Evolutionary conservation across 2,113 vertebrate species (phyloP), one percentile per base, ranked within the genome.

Genomic region (Microtus montanus): DNA sequence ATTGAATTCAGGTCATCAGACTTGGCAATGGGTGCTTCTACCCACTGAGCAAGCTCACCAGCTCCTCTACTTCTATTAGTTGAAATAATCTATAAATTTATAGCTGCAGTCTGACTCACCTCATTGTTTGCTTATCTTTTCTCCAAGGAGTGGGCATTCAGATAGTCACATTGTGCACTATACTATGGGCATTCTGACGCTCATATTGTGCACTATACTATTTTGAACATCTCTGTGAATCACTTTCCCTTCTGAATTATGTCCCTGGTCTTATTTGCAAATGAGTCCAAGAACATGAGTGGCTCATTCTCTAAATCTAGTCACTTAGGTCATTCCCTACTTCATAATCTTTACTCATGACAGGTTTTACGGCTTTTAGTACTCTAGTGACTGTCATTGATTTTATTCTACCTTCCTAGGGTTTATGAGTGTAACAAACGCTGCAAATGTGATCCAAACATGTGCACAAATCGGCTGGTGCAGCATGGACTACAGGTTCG

Each of bases 401-500:
- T 90, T 95, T 79, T 94, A 64, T 82, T 95, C 70, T 91, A 11
- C 49, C 52, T 41, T 87, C 35, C 0, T 96, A 99, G 99, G 10
- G 99, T 99, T 35, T 99, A 99, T 0, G 99, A 99, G 96, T 99
- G 99, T 93, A 99, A 99, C 98, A 99, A 99, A 96, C 98, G 98
- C 89, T 99, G 99, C 96, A 98, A 99, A 78, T 99, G 99, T 96
- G 99, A 98, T 86, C 1, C 87, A 17, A 98, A 99, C 97, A 99
- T 99, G 99, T 99, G 99, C 98, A 99, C 98, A 66, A 99, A 99
- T 94, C 98, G 99, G 3, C 87, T 99, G 98, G 99, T 99, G 2
- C 99, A 99, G 80, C 99, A 99, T 0, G 99, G 99, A 44, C 98
- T 99, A 11, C 99, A 99, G 92, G 99, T 99, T 74, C 98, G 99